phyloP scores from a whole-genome alignment of 2,113 vertebrate species.

The Vombatus ursinus region DNA sequence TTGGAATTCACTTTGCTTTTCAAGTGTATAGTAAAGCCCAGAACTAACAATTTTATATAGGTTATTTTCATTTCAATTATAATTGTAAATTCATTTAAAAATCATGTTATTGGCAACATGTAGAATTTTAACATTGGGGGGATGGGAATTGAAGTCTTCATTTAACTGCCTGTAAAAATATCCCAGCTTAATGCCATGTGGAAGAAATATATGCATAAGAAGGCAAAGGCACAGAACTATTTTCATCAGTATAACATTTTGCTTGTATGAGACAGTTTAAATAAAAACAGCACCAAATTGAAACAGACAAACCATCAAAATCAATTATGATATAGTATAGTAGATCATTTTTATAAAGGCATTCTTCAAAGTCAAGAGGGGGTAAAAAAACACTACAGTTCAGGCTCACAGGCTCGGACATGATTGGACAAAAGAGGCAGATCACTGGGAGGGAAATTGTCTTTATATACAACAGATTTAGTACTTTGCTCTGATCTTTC shows the following conservation, averaged over 20 bases:
- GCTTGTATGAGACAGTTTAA: background rate
- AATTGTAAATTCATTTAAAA: background rate
- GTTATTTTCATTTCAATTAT: background rate
- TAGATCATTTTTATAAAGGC: background rate
- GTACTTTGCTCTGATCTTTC: background rate
- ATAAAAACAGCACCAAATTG: constrained; percentile 2
- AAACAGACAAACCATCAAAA: background rate
- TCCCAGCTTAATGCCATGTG: background rate
- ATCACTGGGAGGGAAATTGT: background rate
- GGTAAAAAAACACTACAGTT: background rate
- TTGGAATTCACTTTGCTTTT: background rate
- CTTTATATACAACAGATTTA: background rate
- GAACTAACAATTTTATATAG: background rate
- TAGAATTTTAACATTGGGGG: background rate
- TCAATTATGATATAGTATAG: background rate
- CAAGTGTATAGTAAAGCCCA: background rate
- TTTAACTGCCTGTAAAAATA: background rate
- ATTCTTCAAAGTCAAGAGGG: background rate
- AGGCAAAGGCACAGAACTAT: background rate
- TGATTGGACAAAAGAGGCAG: background rate
- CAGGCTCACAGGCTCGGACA: background rate
- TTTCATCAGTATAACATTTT: constrained; percentile 2
- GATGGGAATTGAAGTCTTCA: background rate
- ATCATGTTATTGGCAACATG: background rate
- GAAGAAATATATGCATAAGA: background rate